Evolutionary conservation across 2,888 invertebrate genomes (phyloP), one percentile per base, ranked within the genome.

Genomic region (Epinotia demarniana): DNA sequence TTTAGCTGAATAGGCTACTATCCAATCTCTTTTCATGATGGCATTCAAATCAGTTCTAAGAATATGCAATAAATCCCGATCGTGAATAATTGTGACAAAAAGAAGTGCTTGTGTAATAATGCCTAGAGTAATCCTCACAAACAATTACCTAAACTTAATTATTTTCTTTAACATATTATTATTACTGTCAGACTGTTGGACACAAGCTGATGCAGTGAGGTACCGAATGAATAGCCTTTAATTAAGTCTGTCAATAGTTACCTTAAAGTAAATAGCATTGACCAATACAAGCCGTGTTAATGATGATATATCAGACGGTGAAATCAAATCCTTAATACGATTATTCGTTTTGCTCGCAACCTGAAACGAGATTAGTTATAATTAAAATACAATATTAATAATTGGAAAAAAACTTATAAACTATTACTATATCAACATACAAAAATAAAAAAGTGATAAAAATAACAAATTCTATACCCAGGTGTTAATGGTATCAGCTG

Each of bases 231-330:
- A 13, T n/a, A 8, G 6, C 6, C 16, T n/a, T 53, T n/a, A n/a
- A 4, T n/a, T 8, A 49, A 2, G n/a, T 13, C 53, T 5, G 13
- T 6, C 5, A n/a, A 33, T 33, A 70, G 46, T 78, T 77, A 81
- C 83, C 76, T 84, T 71, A 69, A 87, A 89, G 73, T 87, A 89
- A 16, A 90, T 78, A 49, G 85, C 88, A 69, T 90, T 87, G 11
- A 86, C 78, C 23, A 90, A 67, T 6, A 86, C 85, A 16, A 89
- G 33, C 39, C 84, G 78, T 3, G 89, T 89, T 0, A 62, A 4
- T 0, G 46, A 18, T 64, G 49, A 78, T 5, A 90, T 79, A 73
- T 83, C 78, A 0, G 78, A 71, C 2, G 83, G 61, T 0, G 77
- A 68, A 0, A 88, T 81, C 5, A 90, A 79, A n/a, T 87, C 68